Conservation (phyloP, 1,140 invertebrate genomes). For the Orchesella cincta region DNA sequence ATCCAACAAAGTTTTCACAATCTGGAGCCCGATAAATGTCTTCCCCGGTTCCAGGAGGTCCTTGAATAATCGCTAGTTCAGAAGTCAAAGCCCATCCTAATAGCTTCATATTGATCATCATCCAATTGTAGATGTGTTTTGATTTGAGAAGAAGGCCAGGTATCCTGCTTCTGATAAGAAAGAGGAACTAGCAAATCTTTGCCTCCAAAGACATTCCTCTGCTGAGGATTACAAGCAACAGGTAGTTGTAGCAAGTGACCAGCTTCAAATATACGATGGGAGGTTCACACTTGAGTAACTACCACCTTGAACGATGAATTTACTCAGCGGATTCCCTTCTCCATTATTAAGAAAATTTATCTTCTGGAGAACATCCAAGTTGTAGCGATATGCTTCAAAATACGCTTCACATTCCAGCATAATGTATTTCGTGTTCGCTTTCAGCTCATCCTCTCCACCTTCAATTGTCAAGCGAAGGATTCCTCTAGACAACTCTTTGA, state of each 20-base stretch:
- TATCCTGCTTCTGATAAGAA: no score
- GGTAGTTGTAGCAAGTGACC: no score
- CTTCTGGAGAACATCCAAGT: not conserved
- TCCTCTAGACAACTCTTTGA: not conserved
- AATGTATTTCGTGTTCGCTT: constrained; percentile 56
- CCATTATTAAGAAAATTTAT: constrained; percentile 58
- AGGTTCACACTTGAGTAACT: no score
- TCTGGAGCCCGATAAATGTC: constrained; percentile 66
- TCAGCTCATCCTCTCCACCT: no score
- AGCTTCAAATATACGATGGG: no score
- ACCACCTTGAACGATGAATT: constrained; percentile 65
- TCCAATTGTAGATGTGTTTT: constrained; percentile 59
- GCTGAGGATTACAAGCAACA: no score
- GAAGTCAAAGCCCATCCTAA: constrained; percentile 62
- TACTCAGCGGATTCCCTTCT: constrained; percentile 64
- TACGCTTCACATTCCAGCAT: constrained; percentile 71
- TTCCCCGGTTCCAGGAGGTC: constrained; percentile 78
- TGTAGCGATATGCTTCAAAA: constrained; percentile 66
- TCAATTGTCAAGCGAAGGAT: not conserved
- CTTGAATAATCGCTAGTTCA: constrained; percentile 74
- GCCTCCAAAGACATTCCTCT: no score
- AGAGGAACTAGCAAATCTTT: no score
- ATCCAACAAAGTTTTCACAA: not conserved
- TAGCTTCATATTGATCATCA: constrained; percentile 63
- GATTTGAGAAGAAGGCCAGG: constrained; percentile 54